Evolutionary conservation across 2,888 invertebrate species (phyloP).

Genomic region (Sicus ferrugineus): DNA sequence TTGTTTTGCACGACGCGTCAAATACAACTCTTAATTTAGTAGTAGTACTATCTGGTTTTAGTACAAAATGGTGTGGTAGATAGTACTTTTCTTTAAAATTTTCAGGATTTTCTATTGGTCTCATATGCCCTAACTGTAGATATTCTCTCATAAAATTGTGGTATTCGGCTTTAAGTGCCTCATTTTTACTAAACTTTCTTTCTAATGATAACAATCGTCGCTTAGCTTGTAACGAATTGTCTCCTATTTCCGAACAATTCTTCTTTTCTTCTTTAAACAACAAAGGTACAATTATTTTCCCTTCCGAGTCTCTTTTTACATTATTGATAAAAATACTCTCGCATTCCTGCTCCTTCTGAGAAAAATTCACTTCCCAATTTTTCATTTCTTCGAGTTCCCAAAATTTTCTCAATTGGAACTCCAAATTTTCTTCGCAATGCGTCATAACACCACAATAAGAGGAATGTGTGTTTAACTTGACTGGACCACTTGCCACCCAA

Average conservation of each 20-base stretch:
- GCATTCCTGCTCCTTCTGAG: neutral
- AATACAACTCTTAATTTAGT: neutral
- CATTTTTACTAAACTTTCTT: neutral
- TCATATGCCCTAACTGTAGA: neutral
- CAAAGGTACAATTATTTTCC: neutral
- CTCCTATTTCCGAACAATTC: no score
- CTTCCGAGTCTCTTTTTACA: no score
- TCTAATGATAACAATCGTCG: neutral
- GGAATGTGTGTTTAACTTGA: conserved; percentile 1
- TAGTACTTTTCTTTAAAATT: neutral
- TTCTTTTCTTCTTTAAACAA: no score
- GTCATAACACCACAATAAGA: neutral
- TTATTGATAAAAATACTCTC: neutral
- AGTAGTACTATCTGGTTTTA: neutral
- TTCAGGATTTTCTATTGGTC: neutral
- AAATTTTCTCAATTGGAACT: neutral
- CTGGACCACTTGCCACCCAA: neutral
- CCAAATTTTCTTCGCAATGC: neutral
- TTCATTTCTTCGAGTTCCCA: neutral
- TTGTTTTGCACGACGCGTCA: neutral
- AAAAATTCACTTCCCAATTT: neutral
- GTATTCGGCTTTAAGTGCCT: neutral
- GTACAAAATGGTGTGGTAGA: neutral
- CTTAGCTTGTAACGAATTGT: neutral
- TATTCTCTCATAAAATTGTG: neutral